phyloP scores from a whole-genome alignment of 2,797 vertebrate genomes.

The Prionace glauca region DNA sequence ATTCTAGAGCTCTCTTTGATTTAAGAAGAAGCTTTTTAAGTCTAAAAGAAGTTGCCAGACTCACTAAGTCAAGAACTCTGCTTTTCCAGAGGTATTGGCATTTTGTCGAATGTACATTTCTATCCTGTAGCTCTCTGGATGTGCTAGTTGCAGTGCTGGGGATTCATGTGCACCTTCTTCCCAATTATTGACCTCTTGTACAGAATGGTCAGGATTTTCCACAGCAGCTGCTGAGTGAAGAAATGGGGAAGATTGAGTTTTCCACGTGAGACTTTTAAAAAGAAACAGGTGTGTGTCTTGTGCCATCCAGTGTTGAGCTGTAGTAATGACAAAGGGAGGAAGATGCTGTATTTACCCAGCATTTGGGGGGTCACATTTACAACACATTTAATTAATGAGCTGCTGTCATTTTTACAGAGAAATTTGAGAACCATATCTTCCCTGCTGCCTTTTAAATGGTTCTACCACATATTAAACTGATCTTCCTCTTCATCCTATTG shows the following conservation, averaged over 20 bases:
- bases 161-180: background rate
- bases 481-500: no score
- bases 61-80: background rate
- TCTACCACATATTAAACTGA: no score
- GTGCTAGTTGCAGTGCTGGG: background rate
- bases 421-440: background rate
- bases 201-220: background rate
- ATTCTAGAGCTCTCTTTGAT: background rate
- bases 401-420: background rate
- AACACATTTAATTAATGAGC: background rate
- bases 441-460: no score
- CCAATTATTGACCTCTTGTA: background rate
- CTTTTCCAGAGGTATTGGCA: background rate
- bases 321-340: background rate
- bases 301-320: conserved; percentile 1
- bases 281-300: background rate
- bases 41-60: background rate
- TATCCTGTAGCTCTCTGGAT: background rate
- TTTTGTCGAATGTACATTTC: background rate
- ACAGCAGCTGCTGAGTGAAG: background rate
- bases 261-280: background rate
- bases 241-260: background rate
- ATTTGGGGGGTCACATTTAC: background rate
- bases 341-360: background rate
- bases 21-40: background rate